A percentile compares a stretch with the other conserved stretches of the same genome.
Conservation (phyloP, 2,888 invertebrate species). For the Platycnemis pennipes region DNA sequence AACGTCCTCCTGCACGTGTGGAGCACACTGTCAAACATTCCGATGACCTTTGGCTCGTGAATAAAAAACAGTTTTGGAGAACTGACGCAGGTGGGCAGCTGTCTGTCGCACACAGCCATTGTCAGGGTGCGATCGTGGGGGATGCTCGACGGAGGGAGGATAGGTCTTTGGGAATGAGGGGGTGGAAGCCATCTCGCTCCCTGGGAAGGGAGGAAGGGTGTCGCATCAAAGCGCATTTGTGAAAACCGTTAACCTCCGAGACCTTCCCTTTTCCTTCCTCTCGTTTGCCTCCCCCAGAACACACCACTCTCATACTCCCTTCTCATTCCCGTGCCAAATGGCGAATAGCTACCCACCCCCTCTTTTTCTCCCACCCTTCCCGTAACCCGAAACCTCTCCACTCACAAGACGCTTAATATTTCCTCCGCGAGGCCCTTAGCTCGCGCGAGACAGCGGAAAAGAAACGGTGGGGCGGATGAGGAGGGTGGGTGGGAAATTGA, state of each 20-base stretch:
- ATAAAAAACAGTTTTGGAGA: too few species aligned
- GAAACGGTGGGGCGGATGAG: neutral
- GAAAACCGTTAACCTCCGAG: neutral
- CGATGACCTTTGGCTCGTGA: too few species aligned
- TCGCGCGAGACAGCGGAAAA: neutral
- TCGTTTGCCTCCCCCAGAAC: neutral
- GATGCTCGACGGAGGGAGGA: too few species aligned
- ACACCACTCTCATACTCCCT: neutral
- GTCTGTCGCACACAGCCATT: too few species aligned
- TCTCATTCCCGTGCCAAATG: neutral
- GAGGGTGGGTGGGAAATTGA: neutral
- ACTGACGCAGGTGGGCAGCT: too few species aligned
- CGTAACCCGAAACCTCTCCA: neutral
- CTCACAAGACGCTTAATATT: slow-evolving; percentile 11
- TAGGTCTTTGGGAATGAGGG: too few species aligned
- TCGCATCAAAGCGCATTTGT: neutral
- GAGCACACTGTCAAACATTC: too few species aligned
- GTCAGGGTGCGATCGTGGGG: too few species aligned
- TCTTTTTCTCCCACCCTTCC: neutral
- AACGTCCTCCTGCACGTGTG: too few species aligned
- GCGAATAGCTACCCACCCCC: neutral
- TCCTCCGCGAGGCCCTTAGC: slow-evolving; percentile 24
- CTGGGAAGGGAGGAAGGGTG: too few species aligned
- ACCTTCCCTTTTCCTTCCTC: neutral
- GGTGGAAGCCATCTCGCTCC: too few species aligned